Conservation (phyloP, 30 jellyfish, hydroid and myxozoan species). For the Nemopilema nomurai region DNA sequence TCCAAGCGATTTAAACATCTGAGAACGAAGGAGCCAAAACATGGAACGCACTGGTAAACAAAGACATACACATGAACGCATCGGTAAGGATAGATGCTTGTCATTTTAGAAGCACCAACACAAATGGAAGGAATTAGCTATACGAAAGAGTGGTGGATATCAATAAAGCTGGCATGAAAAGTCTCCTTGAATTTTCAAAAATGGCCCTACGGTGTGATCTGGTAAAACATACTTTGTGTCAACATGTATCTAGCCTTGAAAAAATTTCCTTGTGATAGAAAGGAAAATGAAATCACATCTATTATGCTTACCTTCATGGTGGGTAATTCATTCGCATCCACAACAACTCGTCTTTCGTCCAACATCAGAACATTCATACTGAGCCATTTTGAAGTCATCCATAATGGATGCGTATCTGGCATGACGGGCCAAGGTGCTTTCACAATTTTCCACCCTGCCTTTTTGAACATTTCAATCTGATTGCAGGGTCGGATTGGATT, state of each 20-base stretch:
- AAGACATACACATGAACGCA: no score
- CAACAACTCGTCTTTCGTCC: slow-evolving; percentile 81
- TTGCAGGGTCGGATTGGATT: slow-evolving; percentile 81
- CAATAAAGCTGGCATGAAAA: no score
- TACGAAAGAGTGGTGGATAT: no score
- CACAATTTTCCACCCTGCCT: slow-evolving; percentile 74
- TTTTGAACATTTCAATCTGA: slow-evolving; percentile 47
- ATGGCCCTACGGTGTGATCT: no score
- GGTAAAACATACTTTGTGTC: neutral
- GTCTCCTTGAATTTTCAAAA: no score
- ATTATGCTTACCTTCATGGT: slow-evolving; percentile 42
- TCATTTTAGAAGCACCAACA: no score
- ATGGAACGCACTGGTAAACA: no score
- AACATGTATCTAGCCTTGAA: neutral
- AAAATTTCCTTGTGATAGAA: no score
- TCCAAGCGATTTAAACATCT: slow-evolving; percentile 86
- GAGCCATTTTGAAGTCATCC: slow-evolving; percentile 85
- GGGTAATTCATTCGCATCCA: slow-evolving; percentile 61
- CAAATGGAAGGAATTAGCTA: no score
- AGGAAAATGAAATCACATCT: neutral
- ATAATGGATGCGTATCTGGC: slow-evolving; percentile 67
- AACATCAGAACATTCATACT: slow-evolving; percentile 78
- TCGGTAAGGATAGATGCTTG: no score
- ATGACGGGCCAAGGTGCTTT: slow-evolving; percentile 59
- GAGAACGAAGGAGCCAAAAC: neutral